phyloP scores from a whole-genome alignment of 2,888 invertebrate species.

The Caradrina kadenii region DNA sequence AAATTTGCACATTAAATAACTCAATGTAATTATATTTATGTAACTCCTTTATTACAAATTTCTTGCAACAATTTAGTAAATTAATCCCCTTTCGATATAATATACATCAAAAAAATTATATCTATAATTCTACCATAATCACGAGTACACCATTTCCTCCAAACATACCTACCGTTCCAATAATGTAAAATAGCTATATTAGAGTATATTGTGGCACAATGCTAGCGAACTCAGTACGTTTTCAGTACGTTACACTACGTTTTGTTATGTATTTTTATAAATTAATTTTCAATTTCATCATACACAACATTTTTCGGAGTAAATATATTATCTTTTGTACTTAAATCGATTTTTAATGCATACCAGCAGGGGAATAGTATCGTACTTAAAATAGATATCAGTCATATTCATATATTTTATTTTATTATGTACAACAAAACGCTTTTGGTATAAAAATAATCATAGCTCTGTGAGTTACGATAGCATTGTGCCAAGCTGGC shows the following conservation, averaged over 20 bases:
- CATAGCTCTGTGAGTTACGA: constrained; percentile 58
- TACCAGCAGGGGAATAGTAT: constrained; percentile 45
- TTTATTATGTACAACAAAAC: constrained; percentile 36
- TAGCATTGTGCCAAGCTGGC: constrained; percentile 60
- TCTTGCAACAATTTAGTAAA: constrained; percentile 76
- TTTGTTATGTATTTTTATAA: constrained; percentile 41
- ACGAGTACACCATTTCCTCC: constrained; percentile 69
- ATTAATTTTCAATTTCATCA: constrained; percentile 36
- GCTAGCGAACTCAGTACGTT: constrained; percentile 66
- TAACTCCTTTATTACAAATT: constrained; percentile 75
- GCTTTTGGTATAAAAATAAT: constrained; percentile 40
- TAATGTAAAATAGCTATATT: constrained; percentile 65
- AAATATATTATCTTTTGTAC: constrained; percentile 49
- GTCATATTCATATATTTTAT: constrained; percentile 35
- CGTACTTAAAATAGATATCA: constrained; percentile 52
- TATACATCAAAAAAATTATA: constrained; percentile 75
- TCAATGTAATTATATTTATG: constrained; percentile 75
- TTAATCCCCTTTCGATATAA: constrained; percentile 72
- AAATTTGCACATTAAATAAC: constrained; percentile 64
- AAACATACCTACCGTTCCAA: constrained; percentile 64
- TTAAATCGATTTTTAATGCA: constrained; percentile 41
- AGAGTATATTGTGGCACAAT: constrained; percentile 64
- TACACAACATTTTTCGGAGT: constrained; percentile 32
- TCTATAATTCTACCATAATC: constrained; percentile 71
- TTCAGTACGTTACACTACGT: constrained; percentile 16